Conservation (phyloP, 2,797 vertebrate genomes). For the Peromyscus aztecus region DNA sequence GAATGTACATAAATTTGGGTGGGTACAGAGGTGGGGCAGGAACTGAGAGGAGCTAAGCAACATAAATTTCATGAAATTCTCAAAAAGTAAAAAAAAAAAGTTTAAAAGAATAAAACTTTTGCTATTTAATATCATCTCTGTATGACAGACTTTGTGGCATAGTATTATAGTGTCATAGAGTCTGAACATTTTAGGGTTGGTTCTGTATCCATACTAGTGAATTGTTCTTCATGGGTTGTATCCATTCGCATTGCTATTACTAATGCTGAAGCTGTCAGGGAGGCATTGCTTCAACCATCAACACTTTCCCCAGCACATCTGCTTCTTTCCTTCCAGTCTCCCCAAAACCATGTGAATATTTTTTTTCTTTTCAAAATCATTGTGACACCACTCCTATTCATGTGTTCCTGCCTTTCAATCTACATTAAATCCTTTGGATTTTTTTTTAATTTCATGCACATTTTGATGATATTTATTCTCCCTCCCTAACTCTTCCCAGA, state of each 20-base stretch:
- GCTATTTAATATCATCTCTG: background rate
- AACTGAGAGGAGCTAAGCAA: background rate
- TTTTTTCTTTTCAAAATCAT: background rate
- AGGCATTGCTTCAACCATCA: background rate
- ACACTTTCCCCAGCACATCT: background rate
- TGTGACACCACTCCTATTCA: background rate
- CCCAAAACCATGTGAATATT: background rate
- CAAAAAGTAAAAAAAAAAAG: background rate
- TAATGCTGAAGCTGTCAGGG: background rate
- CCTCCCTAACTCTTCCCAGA: background rate
- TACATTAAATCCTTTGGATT: background rate
- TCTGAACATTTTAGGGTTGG: conserved; percentile 8
- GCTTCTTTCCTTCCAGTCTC: background rate
- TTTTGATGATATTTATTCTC: background rate
- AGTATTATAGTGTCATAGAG: background rate
- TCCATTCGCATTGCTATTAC: conserved; percentile 19
- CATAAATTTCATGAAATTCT: background rate
- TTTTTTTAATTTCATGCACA: background rate
- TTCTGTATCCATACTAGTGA: conserved; percentile 15
- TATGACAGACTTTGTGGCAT: conserved; percentile 22
- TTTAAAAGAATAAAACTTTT: background rate
- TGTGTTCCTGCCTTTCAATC: background rate
- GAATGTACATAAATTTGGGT: background rate
- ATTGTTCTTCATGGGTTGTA: background rate
- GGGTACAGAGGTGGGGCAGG: background rate